Evolutionary conservation across 1,140 invertebrate species (phyloP), one percentile per base, ranked within the genome.

Genomic region (Lysiphlebus fabarum): DNA sequence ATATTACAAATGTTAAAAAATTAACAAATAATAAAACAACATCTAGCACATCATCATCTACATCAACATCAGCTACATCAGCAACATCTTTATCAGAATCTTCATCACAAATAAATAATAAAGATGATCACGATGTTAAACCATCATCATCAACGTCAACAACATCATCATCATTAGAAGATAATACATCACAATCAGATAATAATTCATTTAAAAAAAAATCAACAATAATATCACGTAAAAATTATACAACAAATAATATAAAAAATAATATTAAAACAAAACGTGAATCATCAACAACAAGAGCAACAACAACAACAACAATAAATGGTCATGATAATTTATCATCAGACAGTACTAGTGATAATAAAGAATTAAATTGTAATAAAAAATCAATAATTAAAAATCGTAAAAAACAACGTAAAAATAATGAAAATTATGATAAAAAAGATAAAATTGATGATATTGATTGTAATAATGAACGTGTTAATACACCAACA

Each of bases 391-490:
- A 70, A 55, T 56, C 65, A 66, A 59, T 61, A 5, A 64, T 67
- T 6, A 70, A 59, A 6, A 76, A 33, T 12, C 49, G 49, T 12
- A 51, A 69, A 44, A 58, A 70, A 1, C 65, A 62, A 7, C 54
- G 63, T 43, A 71, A 61, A 42, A 58, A 74, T 17, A 66, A 70
- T 17, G 71, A 76, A 56, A 74, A 75, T 45, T 74, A 69, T 26
- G 17, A 26, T 54, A 74, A 75, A 58, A 74, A 74, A 4, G 71
- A 73, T 17, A 53, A 63, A 7, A 12, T 63, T 14, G 65, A 68
- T 14, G 64, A 73, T 6, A 34, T 68, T 2, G 71, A 72, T 0
- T 63, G 66, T 12, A 40, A n/a, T 63, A 10, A 44, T 74, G n/a
- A 67, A 67, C 5, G 74, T 77, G 33, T 67, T 71, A n/a, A 63